Evolutionary conservation across 2,797 vertebrate species (phyloP).

Genomic region (Parambassis ranga): DNA sequence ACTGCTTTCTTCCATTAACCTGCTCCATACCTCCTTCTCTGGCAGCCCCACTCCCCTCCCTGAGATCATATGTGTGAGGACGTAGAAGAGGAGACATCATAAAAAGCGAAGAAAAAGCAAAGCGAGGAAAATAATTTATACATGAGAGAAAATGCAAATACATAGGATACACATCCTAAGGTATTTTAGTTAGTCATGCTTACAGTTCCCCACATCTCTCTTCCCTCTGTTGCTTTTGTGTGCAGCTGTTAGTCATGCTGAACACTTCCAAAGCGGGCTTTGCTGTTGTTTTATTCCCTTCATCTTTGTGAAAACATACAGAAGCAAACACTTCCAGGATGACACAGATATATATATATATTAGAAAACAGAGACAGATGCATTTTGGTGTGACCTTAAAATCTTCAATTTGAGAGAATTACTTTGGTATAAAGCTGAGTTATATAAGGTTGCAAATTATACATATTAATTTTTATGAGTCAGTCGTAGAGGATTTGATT

Average conservation of each 20-base stretch:
- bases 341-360: not conserved
- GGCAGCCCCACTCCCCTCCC: not conserved
- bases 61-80: constrained; percentile 18
- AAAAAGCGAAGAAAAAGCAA: constrained; percentile 10
- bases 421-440: too few species aligned
- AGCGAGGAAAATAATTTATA: constrained; percentile 3
- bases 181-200: constrained; percentile 30
- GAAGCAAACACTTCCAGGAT: not conserved
- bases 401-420: not conserved
- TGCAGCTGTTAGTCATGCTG: constrained; percentile 15
- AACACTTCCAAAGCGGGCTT: not conserved
- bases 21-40: constrained; percentile 20
- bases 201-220: constrained; percentile 1
- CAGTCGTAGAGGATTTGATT: too few species aligned
- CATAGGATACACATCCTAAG: constrained; percentile 21
- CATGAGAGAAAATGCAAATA: constrained; percentile 48
- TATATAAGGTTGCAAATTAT: too few species aligned
- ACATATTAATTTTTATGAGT: too few species aligned
- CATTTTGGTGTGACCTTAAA: not conserved
- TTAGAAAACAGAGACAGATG: not conserved
- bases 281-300: not conserved
- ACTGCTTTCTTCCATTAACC: constrained; percentile 8
- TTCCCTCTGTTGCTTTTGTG: not conserved
- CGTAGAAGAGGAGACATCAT: not conserved
- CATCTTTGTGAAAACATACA: not conserved